phyloP scores from a whole-genome alignment of 2,888 invertebrate species.

The Amphipoea lucens region DNA sequence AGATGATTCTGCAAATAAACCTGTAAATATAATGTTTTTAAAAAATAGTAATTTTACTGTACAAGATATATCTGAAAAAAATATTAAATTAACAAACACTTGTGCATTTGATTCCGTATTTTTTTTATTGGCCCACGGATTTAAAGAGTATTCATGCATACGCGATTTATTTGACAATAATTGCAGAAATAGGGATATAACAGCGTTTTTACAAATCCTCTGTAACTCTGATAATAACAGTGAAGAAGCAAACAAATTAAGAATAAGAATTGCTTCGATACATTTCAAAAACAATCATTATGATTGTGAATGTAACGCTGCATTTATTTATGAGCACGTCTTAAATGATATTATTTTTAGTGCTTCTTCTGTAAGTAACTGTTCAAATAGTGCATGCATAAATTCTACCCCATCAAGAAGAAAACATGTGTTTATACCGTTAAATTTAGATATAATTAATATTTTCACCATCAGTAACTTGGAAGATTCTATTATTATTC shows the following conservation, averaged over 20 bases:
- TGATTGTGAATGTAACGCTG: conserved; percentile 51
- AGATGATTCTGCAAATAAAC: conserved; percentile 51
- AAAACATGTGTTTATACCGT: conserved; percentile 49
- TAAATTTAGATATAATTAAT: conserved; percentile 53
- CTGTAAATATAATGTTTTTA: conserved; percentile 51
- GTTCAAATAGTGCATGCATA: conserved; percentile 51
- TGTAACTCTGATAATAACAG: conserved; percentile 48
- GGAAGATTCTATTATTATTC: conserved; percentile 50
- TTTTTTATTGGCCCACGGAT: conserved; percentile 50
- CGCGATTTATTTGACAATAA: conserved; percentile 52
- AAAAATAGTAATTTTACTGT: conserved; percentile 49
- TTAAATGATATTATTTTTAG: conserved; percentile 53
- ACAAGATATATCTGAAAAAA: conserved; percentile 41
- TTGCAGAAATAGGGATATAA: conserved; percentile 51
- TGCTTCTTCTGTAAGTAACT: conserved; percentile 48
- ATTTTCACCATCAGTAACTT: conserved; percentile 50
- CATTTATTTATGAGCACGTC: conserved; percentile 52
- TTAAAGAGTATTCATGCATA: conserved; percentile 51
- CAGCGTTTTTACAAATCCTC: conserved; percentile 53
- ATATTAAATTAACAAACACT: conserved; percentile 49
- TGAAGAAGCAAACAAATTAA: conserved; percentile 52
- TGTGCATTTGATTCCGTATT: conserved; percentile 52
- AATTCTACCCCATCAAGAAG: conserved; percentile 48
- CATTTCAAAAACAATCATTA: conserved; percentile 48
- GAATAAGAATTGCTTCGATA: conserved; percentile 53